A percentile compares a stretch with the other conserved stretches of the same genome.
Conservation (phyloP, 2,797 vertebrate genomes). For the Psittacula echo region DNA sequence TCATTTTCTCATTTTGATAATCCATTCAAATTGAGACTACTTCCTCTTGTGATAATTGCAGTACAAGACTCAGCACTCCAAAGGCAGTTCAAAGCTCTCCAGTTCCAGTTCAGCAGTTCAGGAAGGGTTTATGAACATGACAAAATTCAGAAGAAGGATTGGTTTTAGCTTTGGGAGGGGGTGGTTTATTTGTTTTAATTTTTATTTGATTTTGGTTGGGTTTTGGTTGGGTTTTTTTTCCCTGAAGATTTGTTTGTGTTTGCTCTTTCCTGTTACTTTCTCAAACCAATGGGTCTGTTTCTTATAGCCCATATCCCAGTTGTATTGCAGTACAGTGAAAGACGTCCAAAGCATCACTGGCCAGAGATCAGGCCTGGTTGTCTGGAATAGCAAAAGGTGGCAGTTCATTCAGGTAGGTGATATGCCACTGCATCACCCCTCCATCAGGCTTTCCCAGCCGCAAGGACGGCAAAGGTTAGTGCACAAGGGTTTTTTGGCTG, state of each 20-base stretch:
- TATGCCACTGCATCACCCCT: not conserved
- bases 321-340: not conserved
- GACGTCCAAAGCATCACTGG: not conserved
- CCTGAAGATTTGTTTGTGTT: not conserved
- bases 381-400: slow-evolving; percentile 14
- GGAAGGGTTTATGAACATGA: not conserved
- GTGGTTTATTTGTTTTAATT: not conserved
- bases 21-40: not conserved
- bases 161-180: not conserved
- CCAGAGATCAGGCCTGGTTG: not conserved
- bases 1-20: not conserved
- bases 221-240: not conserved
- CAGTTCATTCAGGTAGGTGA: not conserved
- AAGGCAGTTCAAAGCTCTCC: not conserved
- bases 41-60: not conserved
- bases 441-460: not conserved
- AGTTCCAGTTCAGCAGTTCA: not conserved
- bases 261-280: not conserved
- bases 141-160: not conserved
- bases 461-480: not conserved
- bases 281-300: not conserved
- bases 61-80: not conserved
- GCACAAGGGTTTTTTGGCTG: not conserved
- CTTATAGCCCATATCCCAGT: not conserved
- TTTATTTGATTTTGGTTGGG: not conserved